Evolutionary conservation across 1,140 invertebrate genomes (phyloP).

Genomic region (Pseudomyrmex cubaensis): DNA sequence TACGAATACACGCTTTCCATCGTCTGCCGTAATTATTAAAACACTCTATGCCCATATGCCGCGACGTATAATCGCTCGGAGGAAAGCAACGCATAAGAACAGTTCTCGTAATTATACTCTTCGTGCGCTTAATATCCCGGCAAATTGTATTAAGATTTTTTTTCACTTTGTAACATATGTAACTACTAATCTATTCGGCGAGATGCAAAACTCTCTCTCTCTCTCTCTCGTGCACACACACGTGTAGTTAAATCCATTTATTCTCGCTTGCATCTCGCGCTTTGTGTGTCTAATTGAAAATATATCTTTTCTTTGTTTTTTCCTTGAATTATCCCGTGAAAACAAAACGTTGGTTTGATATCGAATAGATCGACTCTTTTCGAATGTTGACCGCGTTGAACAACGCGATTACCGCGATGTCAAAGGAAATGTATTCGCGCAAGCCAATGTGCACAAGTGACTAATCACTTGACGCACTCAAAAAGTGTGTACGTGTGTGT

Average conservation of each 20-base stretch:
- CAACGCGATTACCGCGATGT: neutral
- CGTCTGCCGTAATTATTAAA: conserved; percentile 71
- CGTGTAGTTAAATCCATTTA: neutral
- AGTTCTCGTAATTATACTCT: conserved; percentile 71
- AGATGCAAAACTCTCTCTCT: conserved; percentile 16
- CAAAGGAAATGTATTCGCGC: neutral
- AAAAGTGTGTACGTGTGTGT: neutral
- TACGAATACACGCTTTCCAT: conserved; percentile 58
- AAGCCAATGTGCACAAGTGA: neutral
- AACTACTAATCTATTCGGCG: conserved; percentile 40
- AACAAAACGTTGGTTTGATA: neutral
- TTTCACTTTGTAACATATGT: conserved; percentile 50
- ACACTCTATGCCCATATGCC: conserved; percentile 62
- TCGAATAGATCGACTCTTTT: neutral
- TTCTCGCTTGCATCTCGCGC: neutral
- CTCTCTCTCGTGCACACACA: neutral
- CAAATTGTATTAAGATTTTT: conserved; percentile 73
- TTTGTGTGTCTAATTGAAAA: too few relatives aligned
- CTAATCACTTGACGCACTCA: neutral
- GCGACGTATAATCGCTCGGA: conserved; percentile 66
- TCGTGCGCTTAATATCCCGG: conserved; percentile 66
- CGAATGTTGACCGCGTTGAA: neutral
- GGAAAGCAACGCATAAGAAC: conserved; percentile 64
- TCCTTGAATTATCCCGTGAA: neutral
- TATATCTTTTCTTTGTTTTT: neutral